Base-by-base conservation (phyloP, 2,113 vertebrate genomes). In the Nycticryphes semicollaris region DNA sequence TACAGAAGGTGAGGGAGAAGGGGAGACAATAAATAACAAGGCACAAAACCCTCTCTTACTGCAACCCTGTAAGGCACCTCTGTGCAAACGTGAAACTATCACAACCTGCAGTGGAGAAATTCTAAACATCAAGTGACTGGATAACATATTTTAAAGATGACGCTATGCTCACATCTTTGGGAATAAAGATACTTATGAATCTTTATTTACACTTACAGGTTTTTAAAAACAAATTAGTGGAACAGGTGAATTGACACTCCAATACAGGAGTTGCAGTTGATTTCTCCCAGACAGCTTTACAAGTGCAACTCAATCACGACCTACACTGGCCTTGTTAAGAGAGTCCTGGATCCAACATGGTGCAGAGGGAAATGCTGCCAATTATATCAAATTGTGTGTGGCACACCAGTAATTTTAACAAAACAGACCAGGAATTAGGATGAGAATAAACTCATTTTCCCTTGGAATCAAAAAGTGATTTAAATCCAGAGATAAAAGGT, bases 1-100 rank as follows among this genome's bases (percentile, higher is more conserved):
- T 72, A 91, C n/a, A 84, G 80, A 59, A 84, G 51, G 66, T 54
- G 37, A 92, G 63, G 81, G 89, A 93, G 62, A 94, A 70, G 31
- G 17, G 18, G 17, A 93, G 63, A 93, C 88, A 92, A 84, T 62
- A 95, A 90, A 86, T 69, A 94, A 91, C 90, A 98, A 98, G 97
- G 97, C 97, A 98, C 96, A 86, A 69, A 92, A 93, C 23, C 50
- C 87, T 95, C 76, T 85, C 86, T 82, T 95, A 74, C 66, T 90
- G 56, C 85, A 92, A 92, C 51, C 73, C 79, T 68, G 68, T 96
- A 96, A 97, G 95, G 92, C 90, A 97, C 92, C 93, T 79, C 95
- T 81, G 90, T 94, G 85, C 94, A 92, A 95, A 73, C 1, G 1
- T 35, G 59, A 81, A 81, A 78, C 59, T 82, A 80, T 54, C 76